phyloP scores from a whole-genome alignment of 2,797 vertebrate genomes.

The Argentina silus region DNA sequence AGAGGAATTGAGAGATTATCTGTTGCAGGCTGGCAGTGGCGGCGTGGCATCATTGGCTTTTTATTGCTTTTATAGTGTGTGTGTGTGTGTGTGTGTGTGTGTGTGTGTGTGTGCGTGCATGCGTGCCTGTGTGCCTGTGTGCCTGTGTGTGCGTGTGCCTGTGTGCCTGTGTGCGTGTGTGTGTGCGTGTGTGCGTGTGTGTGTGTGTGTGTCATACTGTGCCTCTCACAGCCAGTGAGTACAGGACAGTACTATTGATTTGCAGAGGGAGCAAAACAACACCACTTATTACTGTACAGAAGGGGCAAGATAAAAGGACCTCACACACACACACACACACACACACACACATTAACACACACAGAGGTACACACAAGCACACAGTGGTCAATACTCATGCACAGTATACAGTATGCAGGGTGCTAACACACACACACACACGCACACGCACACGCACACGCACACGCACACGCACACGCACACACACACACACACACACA shows the following conservation, averaged over 20 bases:
- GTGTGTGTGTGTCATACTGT: slow-evolving; percentile 43
- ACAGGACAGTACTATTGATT: slow-evolving; percentile 62
- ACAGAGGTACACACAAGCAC: not conserved
- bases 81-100: not conserved
- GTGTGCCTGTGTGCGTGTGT: slow-evolving; percentile 25
- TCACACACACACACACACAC: slow-evolving; percentile 18
- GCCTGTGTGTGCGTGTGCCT: slow-evolving; percentile 7
- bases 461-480: not conserved
- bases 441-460: slow-evolving; percentile 1
- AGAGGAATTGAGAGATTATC: not conserved
- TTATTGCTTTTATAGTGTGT: not conserved
- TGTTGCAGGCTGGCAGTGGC: not conserved
- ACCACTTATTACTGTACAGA: not conserved
- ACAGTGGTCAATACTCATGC: no score
- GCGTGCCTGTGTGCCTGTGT: slow-evolving; percentile 12
- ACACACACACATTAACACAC: not conserved
- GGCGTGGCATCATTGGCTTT: not conserved
- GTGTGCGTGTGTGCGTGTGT: slow-evolving; percentile 30
- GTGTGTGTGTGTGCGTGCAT: no score
- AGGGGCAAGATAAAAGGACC: not conserved
- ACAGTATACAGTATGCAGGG: not conserved
- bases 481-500: slow-evolving; percentile 13
- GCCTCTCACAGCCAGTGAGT: slow-evolving; percentile 46
- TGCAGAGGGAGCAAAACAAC: slow-evolving; percentile 44
- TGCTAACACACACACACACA: slow-evolving; percentile 8